Percentiles rank a stretch among this genome's conserved stretches.
Evolutionary conservation across 2,888 invertebrate species (phyloP).

Genomic region (Eupithecia subumbrata): DNA sequence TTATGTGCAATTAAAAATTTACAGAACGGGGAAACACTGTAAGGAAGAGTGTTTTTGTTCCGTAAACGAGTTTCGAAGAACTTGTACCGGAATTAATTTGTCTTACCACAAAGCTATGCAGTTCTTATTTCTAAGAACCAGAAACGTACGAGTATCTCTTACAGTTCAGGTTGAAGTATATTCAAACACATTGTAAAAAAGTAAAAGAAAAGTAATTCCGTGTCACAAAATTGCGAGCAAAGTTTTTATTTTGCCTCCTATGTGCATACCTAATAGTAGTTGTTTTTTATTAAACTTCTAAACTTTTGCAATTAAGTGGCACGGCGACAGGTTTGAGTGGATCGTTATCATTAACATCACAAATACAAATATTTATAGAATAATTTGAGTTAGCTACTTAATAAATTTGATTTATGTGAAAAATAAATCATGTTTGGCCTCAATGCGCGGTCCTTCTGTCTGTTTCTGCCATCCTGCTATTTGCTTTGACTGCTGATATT

Average conservation of each 20-base stretch:
- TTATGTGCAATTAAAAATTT: slow-evolving; percentile 44
- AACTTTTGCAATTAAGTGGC: background rate
- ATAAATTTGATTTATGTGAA: slow-evolving; percentile 11
- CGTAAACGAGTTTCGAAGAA: slow-evolving; percentile 49
- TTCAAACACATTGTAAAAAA: background rate
- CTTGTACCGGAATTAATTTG: slow-evolving; percentile 50
- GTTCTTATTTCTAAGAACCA: background rate
- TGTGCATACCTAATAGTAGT: background rate
- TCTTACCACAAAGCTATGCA: slow-evolving; percentile 27
- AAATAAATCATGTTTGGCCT: slow-evolving; percentile 30
- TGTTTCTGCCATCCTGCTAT: slow-evolving; percentile 32
- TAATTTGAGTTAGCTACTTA: background rate
- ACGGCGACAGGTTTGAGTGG: background rate
- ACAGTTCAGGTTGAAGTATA: background rate
- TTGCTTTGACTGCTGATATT: slow-evolving; percentile 30
- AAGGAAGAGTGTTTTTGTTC: slow-evolving; percentile 45
- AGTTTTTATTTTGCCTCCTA: background rate
- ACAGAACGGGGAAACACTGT: slow-evolving; percentile 47
- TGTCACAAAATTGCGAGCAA: too few species aligned
- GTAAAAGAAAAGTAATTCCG: too few species aligned
- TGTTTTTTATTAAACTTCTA: background rate
- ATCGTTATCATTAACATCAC: slow-evolving; percentile 2
- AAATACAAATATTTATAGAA: slow-evolving; percentile 5
- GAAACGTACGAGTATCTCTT: background rate
- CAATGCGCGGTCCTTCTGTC: slow-evolving; percentile 25